Percentiles rank a stretch among this genome's conserved stretches.
phyloP scores from a whole-genome alignment of 2,113 vertebrate species.

The Sminthopsis crassicaudata region DNA sequence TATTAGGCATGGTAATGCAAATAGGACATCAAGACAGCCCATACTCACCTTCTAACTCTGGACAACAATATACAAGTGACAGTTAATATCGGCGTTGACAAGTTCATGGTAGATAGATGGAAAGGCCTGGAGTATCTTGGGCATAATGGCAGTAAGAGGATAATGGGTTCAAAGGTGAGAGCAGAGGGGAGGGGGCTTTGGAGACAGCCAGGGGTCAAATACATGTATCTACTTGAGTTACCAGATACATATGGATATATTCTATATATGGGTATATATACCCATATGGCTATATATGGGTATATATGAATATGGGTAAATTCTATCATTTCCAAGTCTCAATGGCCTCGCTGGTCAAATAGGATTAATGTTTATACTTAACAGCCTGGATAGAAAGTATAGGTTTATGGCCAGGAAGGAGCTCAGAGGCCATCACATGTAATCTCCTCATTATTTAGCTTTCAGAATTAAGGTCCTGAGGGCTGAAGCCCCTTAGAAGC shows the following conservation, averaged over 20 bases:
- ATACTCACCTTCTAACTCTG: neutral
- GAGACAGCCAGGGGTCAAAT: neutral
- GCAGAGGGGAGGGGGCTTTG: neutral
- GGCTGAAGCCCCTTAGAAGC: neutral
- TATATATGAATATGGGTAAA: neutral
- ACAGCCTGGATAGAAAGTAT: neutral
- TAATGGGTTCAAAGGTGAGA: neutral
- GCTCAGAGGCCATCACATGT: neutral
- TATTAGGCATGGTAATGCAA: neutral
- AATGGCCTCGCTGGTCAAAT: neutral
- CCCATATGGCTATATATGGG: too few species aligned
- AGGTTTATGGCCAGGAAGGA: neutral
- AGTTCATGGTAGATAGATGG: too few species aligned
- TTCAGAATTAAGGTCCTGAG: neutral
- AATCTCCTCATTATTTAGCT: neutral
- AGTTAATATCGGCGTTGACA: too few species aligned
- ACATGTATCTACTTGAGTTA: too few species aligned
- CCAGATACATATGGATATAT: too few species aligned
- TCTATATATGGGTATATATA: too few species aligned
- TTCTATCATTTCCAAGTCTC: neutral
- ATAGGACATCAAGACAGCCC: neutral
- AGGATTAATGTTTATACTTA: neutral
- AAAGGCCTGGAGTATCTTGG: too few species aligned
- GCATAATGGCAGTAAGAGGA: neutral
- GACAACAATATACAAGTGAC: too few species aligned